These are phyloP conservation scores for Lagopus muta DNA, from an alignment of 2,113 vertebrate genomes.

Conservation along the genomic window DNA sequence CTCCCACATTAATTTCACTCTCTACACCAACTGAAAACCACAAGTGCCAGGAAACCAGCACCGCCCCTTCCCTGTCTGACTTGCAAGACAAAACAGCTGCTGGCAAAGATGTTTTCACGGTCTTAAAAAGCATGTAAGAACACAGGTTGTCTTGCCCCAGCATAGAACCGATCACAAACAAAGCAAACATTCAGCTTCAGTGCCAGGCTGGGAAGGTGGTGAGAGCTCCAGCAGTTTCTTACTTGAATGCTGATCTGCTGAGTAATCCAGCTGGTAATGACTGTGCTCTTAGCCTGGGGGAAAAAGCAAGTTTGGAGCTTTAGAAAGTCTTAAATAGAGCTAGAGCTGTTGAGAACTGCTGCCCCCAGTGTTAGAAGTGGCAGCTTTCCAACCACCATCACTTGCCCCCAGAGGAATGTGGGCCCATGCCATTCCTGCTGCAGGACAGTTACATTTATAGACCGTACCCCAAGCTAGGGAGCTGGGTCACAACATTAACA, in stretches of 20 bases:
- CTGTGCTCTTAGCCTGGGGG: background rate
- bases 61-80: background rate
- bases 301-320: background rate
- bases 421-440: background rate
- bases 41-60: background rate
- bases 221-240: background rate
- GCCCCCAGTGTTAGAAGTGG: background rate
- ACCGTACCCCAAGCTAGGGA: background rate
- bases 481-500: background rate
- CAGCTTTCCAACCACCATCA: background rate
- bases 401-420: background rate
- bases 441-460: background rate
- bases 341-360: background rate
- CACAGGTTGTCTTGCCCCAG: background rate
- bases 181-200: rapidly evolving
- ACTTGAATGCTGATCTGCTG: background rate
- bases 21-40: background rate
- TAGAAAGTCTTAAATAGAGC: background rate
- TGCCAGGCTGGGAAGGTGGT: background rate
- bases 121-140: background rate
- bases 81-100: background rate
- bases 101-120: rapidly evolving
- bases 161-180: background rate
- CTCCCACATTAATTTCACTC: background rate
- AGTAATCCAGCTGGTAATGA: background rate